These are phyloP conservation scores for Syncerus caffer DNA, from an alignment of 2,797 vertebrate genomes.

Conservation along the genomic window DNA sequence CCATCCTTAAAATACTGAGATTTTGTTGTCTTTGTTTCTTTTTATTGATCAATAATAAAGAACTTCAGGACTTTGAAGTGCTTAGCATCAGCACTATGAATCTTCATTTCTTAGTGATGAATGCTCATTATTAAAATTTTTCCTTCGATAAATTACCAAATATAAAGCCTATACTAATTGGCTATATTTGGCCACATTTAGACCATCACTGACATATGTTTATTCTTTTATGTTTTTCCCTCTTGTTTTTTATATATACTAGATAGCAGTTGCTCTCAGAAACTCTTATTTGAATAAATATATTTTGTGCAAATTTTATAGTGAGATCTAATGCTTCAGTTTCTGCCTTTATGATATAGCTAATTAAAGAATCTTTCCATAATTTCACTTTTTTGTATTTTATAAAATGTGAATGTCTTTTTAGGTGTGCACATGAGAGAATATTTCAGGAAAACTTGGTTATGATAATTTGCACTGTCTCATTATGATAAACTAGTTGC, in stretches of 20 bases:
- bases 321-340: not conserved
- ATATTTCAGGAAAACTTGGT: slow-evolving; percentile 5
- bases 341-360: not conserved
- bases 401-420: not conserved
- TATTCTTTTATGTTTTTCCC: not conserved
- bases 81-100: slow-evolving; percentile 2
- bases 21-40: not conserved
- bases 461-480: not conserved
- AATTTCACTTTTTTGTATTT: slow-evolving; percentile 7
- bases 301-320: not conserved
- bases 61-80: not conserved
- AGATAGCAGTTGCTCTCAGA: not conserved
- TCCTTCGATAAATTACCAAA: not conserved
- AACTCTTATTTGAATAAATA: not conserved
- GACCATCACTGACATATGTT: not conserved
- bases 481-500: not conserved
- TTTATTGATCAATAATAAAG: slow-evolving; percentile 17
- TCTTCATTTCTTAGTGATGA: slow-evolving; percentile 19
- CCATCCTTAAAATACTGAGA: not conserved
- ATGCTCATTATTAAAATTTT: slow-evolving; percentile 9
- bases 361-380: not conserved
- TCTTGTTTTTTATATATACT: not conserved
- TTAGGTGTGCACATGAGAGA: not conserved
- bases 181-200: not conserved
- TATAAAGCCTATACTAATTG: not conserved